Evolutionary conservation across 2,888 invertebrate species (phyloP).

Genomic region (Phanerotoma sp.): DNA sequence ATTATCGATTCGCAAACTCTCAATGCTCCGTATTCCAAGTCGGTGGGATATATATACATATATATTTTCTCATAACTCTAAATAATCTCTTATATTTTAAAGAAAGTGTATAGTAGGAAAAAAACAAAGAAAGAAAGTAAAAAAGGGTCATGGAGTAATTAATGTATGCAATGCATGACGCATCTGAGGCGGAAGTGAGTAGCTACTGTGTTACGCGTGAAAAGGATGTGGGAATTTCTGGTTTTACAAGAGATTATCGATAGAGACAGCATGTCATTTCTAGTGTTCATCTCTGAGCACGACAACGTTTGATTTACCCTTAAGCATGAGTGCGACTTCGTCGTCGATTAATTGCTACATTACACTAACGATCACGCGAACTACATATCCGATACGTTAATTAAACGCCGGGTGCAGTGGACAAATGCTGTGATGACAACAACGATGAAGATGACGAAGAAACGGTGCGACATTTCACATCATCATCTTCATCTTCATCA

Average conservation of each 20-base stretch:
- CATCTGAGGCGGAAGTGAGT: conserved; percentile 17
- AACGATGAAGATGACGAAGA: neutral
- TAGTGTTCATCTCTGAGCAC: conserved; percentile 1
- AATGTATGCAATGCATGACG: conserved; percentile 3
- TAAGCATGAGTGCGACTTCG: neutral
- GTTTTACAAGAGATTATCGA: conserved; percentile 10
- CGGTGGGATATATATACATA: conserved; percentile 3
- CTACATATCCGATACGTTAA: conserved; percentile 11
- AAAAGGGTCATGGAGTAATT: neutral
- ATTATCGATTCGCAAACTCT: neutral
- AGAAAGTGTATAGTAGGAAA: neutral
- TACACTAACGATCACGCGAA: conserved; percentile 5
- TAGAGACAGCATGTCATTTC: conserved; percentile 11
- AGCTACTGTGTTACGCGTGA: conserved; percentile 11
- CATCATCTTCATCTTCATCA: conserved; percentile 1
- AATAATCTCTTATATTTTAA: neutral
- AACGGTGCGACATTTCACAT: neutral
- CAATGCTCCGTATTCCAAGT: neutral
- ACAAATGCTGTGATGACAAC: neutral
- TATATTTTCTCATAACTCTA: no score
- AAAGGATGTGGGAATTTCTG: conserved; percentile 11
- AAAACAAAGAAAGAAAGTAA: neutral
- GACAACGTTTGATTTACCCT: neutral
- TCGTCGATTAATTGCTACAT: conserved; percentile 9
- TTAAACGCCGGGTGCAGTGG: conserved; percentile 5